Conservation (phyloP, 2,888 invertebrate genomes). For the Caenorhabditis auriculariae region DNA sequence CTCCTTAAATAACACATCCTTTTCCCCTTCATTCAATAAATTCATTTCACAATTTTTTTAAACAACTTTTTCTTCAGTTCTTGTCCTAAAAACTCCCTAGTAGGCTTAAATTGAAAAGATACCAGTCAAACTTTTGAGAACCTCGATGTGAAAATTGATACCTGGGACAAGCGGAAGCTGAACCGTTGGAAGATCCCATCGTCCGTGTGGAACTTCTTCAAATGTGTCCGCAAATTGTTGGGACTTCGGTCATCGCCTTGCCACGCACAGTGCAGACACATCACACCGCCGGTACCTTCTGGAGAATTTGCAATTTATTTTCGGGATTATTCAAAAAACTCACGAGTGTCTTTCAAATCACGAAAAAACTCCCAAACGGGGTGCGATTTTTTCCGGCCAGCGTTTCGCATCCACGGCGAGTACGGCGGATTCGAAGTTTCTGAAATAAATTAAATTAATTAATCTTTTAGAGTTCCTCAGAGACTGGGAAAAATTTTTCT, state of each 20-base stretch:
- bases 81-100: too few relatives aligned
- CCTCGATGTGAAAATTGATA: too few relatives aligned
- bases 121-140: too few relatives aligned
- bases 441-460: too few relatives aligned
- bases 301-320: conserved; percentile 5
- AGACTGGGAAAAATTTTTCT: too few relatives aligned
- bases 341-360: conserved; percentile 51
- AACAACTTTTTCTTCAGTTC: conserved; percentile 6
- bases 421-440: too few relatives aligned
- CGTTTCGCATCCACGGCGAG: conserved; percentile 48
- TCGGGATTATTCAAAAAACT: conserved; percentile 10
- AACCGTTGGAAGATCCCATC: conserved; percentile 52
- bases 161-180: conserved; percentile 45
- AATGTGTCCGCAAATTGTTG: conserved; percentile 54
- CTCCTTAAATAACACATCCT: too few relatives aligned
- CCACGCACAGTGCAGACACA: conserved; percentile 53
- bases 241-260: conserved; percentile 52
- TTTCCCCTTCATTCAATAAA: too few relatives aligned
- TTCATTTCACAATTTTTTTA: conserved; percentile 12
- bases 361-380: conserved; percentile 58
- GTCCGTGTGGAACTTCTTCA: conserved; percentile 49
- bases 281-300: conserved; percentile 51
- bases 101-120: too few relatives aligned
- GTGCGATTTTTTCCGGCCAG: conserved; percentile 53
- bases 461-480: too few relatives aligned